phyloP scores from a whole-genome alignment of 2,888 invertebrate genomes.

The Baccha elongata region DNA sequence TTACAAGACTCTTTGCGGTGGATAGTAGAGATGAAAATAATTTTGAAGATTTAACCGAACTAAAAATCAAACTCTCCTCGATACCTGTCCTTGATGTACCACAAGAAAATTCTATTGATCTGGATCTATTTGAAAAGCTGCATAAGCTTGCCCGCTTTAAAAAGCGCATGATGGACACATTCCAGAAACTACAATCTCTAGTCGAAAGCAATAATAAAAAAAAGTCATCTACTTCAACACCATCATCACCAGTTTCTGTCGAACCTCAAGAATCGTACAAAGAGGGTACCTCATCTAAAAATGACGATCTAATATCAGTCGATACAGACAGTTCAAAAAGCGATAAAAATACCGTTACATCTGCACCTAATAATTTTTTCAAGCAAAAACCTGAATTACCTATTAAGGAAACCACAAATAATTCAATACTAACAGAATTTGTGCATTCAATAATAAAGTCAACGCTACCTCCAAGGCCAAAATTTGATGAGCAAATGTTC shows the following conservation, averaged over 20 bases:
- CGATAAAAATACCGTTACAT: background rate
- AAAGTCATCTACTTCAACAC: background rate
- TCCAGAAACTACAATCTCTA: slow-evolving; percentile 78
- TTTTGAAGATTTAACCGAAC: slow-evolving; percentile 2
- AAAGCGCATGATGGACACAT: slow-evolving; percentile 78
- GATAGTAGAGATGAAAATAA: slow-evolving; percentile 13
- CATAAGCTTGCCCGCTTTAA: slow-evolving; percentile 77
- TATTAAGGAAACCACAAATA: slow-evolving; percentile 40
- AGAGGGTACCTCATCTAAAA: background rate
- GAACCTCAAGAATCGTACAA: background rate
- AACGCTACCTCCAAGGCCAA: slow-evolving; percentile 83
- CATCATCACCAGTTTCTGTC: background rate
- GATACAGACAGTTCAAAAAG: background rate
- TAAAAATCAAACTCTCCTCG: slow-evolving; percentile 12
- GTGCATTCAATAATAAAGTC: slow-evolving; percentile 84
- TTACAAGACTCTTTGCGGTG: slow-evolving; percentile 45
- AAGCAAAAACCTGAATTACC: slow-evolving; percentile 12
- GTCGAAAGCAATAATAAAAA: slow-evolving; percentile 74
- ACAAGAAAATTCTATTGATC: slow-evolving; percentile 17
- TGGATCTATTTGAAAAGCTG: slow-evolving; percentile 77
- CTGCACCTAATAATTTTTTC: slow-evolving; percentile 2
- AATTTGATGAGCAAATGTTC: slow-evolving; percentile 88
- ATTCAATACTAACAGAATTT: slow-evolving; percentile 84
- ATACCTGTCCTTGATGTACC: background rate
- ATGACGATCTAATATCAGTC: slow-evolving; percentile 34